A percentile compares a stretch with the other conserved stretches of the same genome.
These are phyloP conservation scores for Flabesymbios commensalis DNA, from an alignment of 2,888 invertebrate species.

Conservation along the genomic window DNA sequence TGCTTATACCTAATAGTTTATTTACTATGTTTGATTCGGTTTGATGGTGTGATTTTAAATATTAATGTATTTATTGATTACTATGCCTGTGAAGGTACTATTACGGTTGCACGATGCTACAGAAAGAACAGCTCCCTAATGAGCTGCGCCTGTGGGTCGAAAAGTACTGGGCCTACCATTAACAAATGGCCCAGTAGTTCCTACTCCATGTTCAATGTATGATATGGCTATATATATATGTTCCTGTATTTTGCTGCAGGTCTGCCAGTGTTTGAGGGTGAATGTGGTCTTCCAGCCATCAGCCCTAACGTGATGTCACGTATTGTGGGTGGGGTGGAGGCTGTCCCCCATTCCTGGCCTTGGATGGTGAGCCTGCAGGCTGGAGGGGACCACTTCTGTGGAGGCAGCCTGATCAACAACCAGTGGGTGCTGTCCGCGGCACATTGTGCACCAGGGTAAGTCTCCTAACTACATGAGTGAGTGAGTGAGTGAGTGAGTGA, in stretches of 20 bases:
- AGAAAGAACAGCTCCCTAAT: too few relatives aligned
- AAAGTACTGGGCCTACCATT: background rate
- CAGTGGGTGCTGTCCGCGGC: slow-evolving; percentile 48
- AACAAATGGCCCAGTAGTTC: background rate
- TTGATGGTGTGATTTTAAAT: too few relatives aligned
- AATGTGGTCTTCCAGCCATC: slow-evolving; percentile 22
- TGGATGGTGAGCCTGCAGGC: slow-evolving; percentile 28
- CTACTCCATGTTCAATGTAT: background rate
- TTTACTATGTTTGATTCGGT: too few relatives aligned
- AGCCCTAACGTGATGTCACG: slow-evolving; percentile 16
- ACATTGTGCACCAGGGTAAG: slow-evolving; percentile 39
- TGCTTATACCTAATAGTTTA: too few relatives aligned
- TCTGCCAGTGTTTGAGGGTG: slow-evolving; percentile 4
- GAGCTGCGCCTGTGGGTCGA: too few relatives aligned
- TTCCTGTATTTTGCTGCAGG: background rate
- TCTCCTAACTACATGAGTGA: background rate
- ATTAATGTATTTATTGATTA: too few relatives aligned
- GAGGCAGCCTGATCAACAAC: slow-evolving; percentile 46
- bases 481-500: background rate
- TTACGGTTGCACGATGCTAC: too few relatives aligned
- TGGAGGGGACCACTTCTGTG: slow-evolving; percentile 40
- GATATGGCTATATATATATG: background rate
- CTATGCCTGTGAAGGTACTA: too few relatives aligned
- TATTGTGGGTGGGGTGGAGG: slow-evolving; percentile 28
- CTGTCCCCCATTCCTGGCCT: slow-evolving; percentile 29